Evolutionary conservation across 2,888 invertebrate species (phyloP), one percentile per base, ranked within the genome.

Genomic region (Hemistola chrysoprasaria): DNA sequence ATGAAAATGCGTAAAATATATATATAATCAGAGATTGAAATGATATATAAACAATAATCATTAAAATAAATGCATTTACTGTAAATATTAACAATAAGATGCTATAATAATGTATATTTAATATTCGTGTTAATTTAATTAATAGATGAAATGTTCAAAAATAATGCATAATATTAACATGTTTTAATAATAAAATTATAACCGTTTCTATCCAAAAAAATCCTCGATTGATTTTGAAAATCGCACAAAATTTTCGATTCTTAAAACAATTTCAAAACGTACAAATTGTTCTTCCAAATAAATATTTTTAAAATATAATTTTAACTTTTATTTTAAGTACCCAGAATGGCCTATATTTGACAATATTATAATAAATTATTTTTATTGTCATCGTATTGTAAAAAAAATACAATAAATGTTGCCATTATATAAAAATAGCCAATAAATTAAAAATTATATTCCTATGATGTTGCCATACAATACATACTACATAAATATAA

Each of bases 21-120:
- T 20, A 21, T 2, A 30, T 4, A 21, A 5, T 16, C 16, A 8
- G 8, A 16, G 16, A 16, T 16, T 16, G 16, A 2, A 16, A 16
- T 16, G 25, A 9, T 46, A 30, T 34, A 16, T 22, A 26, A 36
- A 9, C 9, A 41, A 11, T 32, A 40, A 44, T 31, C 33, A 27
- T 40, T 40, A 22, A 44, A 41, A 38, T 39, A 32, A 50, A 49
- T 52, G 56, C 59, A 59, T 59, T 59, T 59, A 59, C 34, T 59
- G 59, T 59, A 57, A 52, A 53, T 53, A 58, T 53, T 47, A 48
- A 29, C 30, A 24, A 23, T 46, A 48, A 36, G 33, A 30, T 32
- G 39, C 23, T 26, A 8, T 29, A 16, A 20, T 33, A 9, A n/a
- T 24, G 11, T 35, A 11, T 24, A 29, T 37, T 41, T 32, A 34